Evolutionary conservation across 2,113 vertebrate species (phyloP), one percentile per base, ranked within the genome.

Genomic region (Aleadryas rufinucha): DNA sequence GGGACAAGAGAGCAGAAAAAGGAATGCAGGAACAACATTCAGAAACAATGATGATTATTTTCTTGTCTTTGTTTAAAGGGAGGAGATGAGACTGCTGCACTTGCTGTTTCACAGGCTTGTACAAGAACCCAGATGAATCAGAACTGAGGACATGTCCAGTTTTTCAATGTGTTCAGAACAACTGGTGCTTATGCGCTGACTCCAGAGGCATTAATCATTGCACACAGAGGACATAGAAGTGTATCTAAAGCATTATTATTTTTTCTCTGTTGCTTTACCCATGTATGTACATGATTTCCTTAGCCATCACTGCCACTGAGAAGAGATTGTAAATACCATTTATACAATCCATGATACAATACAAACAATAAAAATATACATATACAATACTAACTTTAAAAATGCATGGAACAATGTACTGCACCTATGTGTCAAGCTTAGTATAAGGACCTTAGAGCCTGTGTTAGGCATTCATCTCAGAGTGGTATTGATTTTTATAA

Each of bases 31-130:
- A 68, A 14, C 13, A 50, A 16, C 47, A 70, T 31, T 87, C 71
- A 84, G 45, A 76, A 94, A 45, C 30, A 54, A 15, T 74, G 20
- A 45, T 18, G 31, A 69, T 60, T 78, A 31, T 60, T 89, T 89
- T 87, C 18, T 66, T 33, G 61, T n/a, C 45, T 89, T 75, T 44
- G 39, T 66, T 91, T 92, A 76, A 94, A 56, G 37, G 20, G 26
- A 82, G 31, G 53, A 68, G 19, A 35, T 83, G 42, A 75, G 23
- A 80, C 17, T 74, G 44, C 47, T 84, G 24, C 47, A 50, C 18
- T 84, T 89, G 24, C 35, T 60, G 11, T 84, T 89, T 79, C 47
- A 84, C 65, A 69, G 16, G 11, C 41, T 78, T 54, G 11, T 78
- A 50, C 24, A 87, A 84, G 69, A 90, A 45, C 7, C 2, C 30